Evolutionary conservation across 1,140 invertebrate species (phyloP).

Genomic region (Ceratitis capitata): DNA sequence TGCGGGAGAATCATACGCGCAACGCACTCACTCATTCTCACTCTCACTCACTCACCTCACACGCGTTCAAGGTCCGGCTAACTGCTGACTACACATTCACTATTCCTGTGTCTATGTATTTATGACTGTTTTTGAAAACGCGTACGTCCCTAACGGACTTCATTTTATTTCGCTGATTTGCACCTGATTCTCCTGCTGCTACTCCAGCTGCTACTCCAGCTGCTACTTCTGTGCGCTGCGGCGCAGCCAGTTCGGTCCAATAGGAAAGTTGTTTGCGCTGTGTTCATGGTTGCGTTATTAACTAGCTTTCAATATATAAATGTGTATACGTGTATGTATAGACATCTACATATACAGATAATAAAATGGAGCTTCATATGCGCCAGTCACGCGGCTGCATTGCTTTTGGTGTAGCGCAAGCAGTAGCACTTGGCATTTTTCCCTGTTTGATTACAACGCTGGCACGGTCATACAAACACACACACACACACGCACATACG

Average conservation of each 20-base stretch:
- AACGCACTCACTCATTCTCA: not conserved
- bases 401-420: too few relatives aligned
- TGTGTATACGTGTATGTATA: too few relatives aligned
- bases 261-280: not conserved
- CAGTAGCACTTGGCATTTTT: too few relatives aligned
- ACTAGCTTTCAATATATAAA: too few relatives aligned
- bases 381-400: too few relatives aligned
- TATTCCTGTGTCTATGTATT: not conserved
- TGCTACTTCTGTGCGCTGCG: not conserved
- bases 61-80: not conserved
- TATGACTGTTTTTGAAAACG: not conserved
- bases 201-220: not conserved
- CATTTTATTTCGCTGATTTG: not conserved
- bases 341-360: too few relatives aligned
- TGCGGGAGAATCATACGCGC: not conserved
- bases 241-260: not conserved
- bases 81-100: not conserved
- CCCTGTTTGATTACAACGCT: too few relatives aligned
- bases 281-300: not conserved
- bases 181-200: not conserved
- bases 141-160: not conserved
- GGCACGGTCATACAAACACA: too few relatives aligned
- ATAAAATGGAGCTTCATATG: too few relatives aligned
- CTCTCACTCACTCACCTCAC: not conserved
- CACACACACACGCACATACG: not conserved